phyloP scores from a whole-genome alignment of 1,140 invertebrate species.

The Ruditapes philippinarum region DNA sequence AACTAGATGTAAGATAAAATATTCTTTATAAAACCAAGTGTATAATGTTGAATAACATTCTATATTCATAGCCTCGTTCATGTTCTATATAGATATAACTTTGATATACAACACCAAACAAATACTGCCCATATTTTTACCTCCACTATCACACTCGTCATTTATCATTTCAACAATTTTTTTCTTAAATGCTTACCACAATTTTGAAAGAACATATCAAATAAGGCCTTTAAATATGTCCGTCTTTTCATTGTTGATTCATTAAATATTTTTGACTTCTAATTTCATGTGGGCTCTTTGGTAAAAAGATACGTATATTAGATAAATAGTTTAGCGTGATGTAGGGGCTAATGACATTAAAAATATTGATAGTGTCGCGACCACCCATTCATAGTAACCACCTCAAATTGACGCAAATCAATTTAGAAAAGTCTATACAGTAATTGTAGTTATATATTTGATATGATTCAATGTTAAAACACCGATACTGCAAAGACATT shows the following conservation, averaged over 20 bases:
- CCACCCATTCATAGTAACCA: neutral
- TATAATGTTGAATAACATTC: neutral
- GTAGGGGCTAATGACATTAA: neutral
- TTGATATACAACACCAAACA: conserved; percentile 28
- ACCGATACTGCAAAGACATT: no score
- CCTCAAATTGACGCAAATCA: no score
- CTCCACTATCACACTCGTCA: neutral
- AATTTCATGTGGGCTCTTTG: neutral
- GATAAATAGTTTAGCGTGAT: neutral
- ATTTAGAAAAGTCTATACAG: no score
- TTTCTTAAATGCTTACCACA: neutral
- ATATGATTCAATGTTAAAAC: no score
- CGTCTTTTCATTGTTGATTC: neutral
- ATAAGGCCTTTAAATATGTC: conserved; percentile 5
- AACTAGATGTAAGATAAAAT: no score
- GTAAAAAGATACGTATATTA: neutral
- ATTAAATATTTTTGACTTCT: neutral
- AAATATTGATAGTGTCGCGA: neutral
- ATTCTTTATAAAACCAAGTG: neutral
- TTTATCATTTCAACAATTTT: neutral
- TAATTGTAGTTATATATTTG: no score
- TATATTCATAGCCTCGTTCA: neutral
- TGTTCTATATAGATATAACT: conserved; percentile 7
- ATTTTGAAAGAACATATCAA: conserved; percentile 4
- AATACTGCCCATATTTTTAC: neutral